Evolutionary conservation across 1,140 invertebrate genomes (phyloP).

Genomic region (Mactra quadrangularis): DNA sequence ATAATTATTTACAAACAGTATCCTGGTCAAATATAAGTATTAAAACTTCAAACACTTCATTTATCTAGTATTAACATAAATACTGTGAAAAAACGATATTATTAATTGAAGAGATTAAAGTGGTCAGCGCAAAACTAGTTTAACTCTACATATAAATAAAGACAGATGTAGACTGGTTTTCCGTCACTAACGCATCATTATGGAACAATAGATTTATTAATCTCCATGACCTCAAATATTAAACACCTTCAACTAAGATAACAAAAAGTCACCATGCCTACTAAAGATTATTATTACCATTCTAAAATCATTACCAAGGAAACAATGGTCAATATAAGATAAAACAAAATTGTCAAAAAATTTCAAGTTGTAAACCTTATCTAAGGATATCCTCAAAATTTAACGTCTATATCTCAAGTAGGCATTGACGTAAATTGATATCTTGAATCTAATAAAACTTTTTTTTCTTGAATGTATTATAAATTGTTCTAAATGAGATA

Average conservation of each 20-base stretch:
- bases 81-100: too few relatives aligned
- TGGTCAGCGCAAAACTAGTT: too few relatives aligned
- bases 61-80: too few relatives aligned
- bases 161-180: too few relatives aligned
- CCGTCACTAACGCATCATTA: too few relatives aligned
- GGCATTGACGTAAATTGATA: constrained; percentile 39
- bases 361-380: not conserved
- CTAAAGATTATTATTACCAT: not conserved
- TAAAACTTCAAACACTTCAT: too few relatives aligned
- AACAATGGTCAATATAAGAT: constrained; percentile 39
- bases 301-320: constrained; percentile 10
- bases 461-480: not conserved
- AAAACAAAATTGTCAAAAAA: not conserved
- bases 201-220: too few relatives aligned
- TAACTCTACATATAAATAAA: too few relatives aligned
- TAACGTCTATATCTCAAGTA: constrained; percentile 26
- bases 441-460: constrained; percentile 27
- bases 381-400: constrained; percentile 29
- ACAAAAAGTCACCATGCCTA: not conserved
- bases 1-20: too few relatives aligned
- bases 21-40: too few relatives aligned
- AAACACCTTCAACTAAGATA: not conserved
- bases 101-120: too few relatives aligned
- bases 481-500: too few relatives aligned
- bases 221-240: not conserved